A percentile compares a stretch with the other conserved stretches of the same genome.
phyloP scores from a whole-genome alignment of 2,113 vertebrate genomes.

The Chaetorhynchus papuensis region DNA sequence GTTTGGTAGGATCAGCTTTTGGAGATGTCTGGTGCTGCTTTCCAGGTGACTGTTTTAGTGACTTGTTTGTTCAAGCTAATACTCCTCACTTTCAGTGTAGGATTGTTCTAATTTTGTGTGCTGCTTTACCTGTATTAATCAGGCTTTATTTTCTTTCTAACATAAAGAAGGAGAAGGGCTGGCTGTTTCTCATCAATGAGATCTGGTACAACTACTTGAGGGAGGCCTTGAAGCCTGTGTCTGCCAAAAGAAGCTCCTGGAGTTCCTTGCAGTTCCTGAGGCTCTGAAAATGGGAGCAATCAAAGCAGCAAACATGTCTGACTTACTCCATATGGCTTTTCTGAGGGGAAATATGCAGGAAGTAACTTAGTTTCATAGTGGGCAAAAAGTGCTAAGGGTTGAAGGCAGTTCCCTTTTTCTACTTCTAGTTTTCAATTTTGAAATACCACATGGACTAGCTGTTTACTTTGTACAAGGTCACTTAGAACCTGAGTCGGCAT shows the following conservation, averaged over 20 bases:
- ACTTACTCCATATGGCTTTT: not conserved
- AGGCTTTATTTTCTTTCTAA: not conserved
- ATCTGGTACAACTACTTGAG: not conserved
- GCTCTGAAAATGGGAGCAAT: not conserved
- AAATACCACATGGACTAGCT: constrained; percentile 5
- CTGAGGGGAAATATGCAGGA: constrained; percentile 19
- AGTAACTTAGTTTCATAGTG: constrained; percentile 48
- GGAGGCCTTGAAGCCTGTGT: not conserved
- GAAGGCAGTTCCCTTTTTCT: constrained; percentile 47
- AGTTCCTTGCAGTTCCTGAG: not conserved
- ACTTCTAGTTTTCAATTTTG: constrained; percentile 57
- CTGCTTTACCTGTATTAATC: not conserved
- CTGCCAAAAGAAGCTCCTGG: not conserved
- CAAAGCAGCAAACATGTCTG: not conserved
- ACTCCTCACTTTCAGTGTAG: not conserved
- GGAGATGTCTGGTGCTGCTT: not conserved
- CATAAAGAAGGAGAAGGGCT: not conserved
- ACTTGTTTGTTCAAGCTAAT: not conserved
- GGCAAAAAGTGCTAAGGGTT: constrained; percentile 2
- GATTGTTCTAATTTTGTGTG: not conserved
- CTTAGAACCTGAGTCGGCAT: constrained; percentile 31
- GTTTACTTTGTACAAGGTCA: constrained; percentile 61
- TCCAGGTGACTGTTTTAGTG: not conserved
- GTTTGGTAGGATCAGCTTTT: not conserved
- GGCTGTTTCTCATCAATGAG: not conserved